Base-by-base conservation (phyloP, 1,140 invertebrate genomes). In the Panulirus ornatus region DNA sequence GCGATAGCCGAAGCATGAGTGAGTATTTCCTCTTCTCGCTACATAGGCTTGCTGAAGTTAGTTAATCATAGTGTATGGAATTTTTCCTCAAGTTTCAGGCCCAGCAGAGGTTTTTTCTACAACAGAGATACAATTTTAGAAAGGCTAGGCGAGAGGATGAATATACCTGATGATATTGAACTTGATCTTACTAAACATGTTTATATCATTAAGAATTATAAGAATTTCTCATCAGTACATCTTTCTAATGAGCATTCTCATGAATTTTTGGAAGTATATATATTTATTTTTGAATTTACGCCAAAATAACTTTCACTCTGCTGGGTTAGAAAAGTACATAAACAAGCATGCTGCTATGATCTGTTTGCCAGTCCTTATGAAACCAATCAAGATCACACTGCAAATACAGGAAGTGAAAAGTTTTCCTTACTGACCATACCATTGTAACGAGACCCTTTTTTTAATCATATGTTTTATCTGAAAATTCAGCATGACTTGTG, bases 1-100 rank as follows among this genome's bases (percentile, higher is more conserved):
- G 88, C 73, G 91, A 92, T 84, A 92, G 81, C 76, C 83, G 91
- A 75, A 91, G 91, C 88, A 83, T 92, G 86, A 83, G 91, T 92
- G 84, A 92, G 91, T 92, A 92, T 90, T 85, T 40, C 84, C 76
- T 66, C 51, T 22, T 47, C 40, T 36, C 75, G 79, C 76, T 40
- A 27, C 75, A 30, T 85, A 73, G 71, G 84, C 83, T 92, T 81
- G 47, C 51, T n/a, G 44, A 73, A 11, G 51, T 16, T 34, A 27
- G 22, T 79, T 1, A 5, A 22, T 27, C 9, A 30, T 34, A 16
- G 47, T 38, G 30, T 54, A 8, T 47, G 3, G 6, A 30, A 40
- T 1, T 71, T 0, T 84, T 71, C n/a, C 19, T 79, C 42, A n/a
- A n/a, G n/a, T 47, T 91, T 89, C 73, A 40, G 30, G 58, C 58